These are phyloP conservation scores for Murina feae DNA, from an alignment of 2,113 vertebrate species.

Conservation along the genomic window DNA sequence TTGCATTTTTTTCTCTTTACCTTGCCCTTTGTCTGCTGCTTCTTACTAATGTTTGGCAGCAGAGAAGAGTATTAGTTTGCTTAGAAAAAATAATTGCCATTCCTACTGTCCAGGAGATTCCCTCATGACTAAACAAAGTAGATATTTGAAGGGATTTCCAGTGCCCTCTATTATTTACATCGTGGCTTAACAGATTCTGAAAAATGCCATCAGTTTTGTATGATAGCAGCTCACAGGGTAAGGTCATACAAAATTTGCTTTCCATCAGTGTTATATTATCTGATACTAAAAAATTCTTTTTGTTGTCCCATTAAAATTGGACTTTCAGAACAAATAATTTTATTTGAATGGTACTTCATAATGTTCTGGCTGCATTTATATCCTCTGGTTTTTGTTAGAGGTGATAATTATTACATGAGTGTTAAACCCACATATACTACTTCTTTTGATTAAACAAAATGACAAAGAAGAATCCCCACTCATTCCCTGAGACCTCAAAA, in stretches of 20 bases:
- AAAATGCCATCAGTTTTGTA: background rate
- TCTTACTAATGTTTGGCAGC: background rate
- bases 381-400: slow-evolving; percentile 4
- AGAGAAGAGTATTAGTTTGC: background rate
- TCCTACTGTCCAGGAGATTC: background rate
- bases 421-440: background rate
- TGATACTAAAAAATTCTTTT: slow-evolving; percentile 4
- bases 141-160: background rate
- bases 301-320: background rate
- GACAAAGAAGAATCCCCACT: background rate
- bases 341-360: slow-evolving; percentile 27
- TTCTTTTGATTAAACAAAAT: slow-evolving; percentile 4
- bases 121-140: background rate
- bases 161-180: background rate
- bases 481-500: background rate
- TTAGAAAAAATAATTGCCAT: slow-evolving; percentile 10
- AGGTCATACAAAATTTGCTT: background rate
- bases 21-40: background rate
- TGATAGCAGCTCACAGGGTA: background rate
- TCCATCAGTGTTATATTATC: background rate
- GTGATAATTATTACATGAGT: background rate
- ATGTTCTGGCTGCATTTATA: slow-evolving; percentile 23
- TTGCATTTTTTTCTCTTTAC: background rate
- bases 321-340: slow-evolving; percentile 34
- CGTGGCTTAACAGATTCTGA: background rate